Evolutionary conservation across 92 coral and sea anemone genomes (phyloP).

Genomic region (Nematostella vectensis): DNA sequence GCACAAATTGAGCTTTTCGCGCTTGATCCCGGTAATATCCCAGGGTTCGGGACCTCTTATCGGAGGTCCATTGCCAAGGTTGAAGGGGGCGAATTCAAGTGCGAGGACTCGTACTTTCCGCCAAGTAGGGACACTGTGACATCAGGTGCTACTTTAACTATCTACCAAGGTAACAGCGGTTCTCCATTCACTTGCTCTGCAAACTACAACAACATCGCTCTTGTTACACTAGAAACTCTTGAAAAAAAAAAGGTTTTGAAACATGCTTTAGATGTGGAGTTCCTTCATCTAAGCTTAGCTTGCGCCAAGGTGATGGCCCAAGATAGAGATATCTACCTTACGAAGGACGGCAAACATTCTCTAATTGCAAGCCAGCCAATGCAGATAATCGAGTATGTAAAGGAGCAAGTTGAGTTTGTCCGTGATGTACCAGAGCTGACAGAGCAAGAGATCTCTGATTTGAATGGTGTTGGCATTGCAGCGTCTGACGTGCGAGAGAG

Average conservation of each 20-base stretch:
- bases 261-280: slow-evolving; percentile 13
- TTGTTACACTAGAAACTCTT: slow-evolving; percentile 1
- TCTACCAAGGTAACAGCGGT: too few relatives aligned
- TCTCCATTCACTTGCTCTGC: too few relatives aligned
- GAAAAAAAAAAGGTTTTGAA: slow-evolving; percentile 19
- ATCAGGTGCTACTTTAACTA: too few relatives aligned
- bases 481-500: slow-evolving; percentile 19
- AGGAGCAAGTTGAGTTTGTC: slow-evolving; percentile 24
- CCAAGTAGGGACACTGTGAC: too few relatives aligned
- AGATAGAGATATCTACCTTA: slow-evolving; percentile 5
- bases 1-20: too few relatives aligned
- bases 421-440: not conserved
- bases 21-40: too few relatives aligned
- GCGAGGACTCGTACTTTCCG: too few relatives aligned
- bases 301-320: slow-evolving; percentile 41
- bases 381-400: slow-evolving; percentile 14
- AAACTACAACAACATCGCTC: slow-evolving; percentile 15
- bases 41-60: too few relatives aligned
- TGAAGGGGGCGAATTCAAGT: too few relatives aligned
- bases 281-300: slow-evolving; percentile 11
- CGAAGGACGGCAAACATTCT: slow-evolving; percentile 8
- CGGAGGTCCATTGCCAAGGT: too few relatives aligned
- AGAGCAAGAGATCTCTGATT: too few relatives aligned
- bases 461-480: slow-evolving; percentile 11
- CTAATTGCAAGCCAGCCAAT: slow-evolving; percentile 35